phyloP scores from a whole-genome alignment of 92 coral and sea anemone genomes.

The Palythoa grandiflora region DNA sequence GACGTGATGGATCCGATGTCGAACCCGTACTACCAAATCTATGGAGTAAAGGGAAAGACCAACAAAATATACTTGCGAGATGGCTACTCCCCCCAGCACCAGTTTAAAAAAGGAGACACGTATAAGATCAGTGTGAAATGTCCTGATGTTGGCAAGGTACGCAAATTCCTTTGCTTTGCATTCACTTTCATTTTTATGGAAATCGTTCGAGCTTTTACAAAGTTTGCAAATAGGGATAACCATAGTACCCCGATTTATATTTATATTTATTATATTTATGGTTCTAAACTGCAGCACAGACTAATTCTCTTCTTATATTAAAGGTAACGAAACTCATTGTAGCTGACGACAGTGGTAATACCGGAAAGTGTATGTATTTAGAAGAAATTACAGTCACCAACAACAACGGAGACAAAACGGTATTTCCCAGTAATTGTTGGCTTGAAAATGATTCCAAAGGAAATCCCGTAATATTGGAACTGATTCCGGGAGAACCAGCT shows the following conservation, averaged over 20 bases:
- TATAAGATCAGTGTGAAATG: conserved; percentile 79
- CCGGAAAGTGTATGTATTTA: conserved; percentile 73
- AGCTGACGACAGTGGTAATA: conserved; percentile 74
- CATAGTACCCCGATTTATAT: neutral
- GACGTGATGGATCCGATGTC: conserved; percentile 84
- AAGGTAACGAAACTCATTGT: conserved; percentile 82
- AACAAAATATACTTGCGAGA: conserved; percentile 83
- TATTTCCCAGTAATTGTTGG: conserved; percentile 88
- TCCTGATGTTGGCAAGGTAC: conserved; percentile 89
- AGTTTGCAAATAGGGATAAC: neutral
- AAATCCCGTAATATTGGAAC: conserved; percentile 60
- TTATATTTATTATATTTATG: too few species aligned
- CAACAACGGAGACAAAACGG: conserved; percentile 69
- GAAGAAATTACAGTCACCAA: conserved; percentile 79
- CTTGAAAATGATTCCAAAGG: conserved; percentile 73
- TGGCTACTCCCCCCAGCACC: conserved; percentile 79
- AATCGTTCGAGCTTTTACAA: too few species aligned
- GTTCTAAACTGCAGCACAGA: neutral
- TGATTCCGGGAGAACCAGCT: conserved; percentile 80
- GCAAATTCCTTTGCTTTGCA: neutral
- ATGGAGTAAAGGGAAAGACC: conserved; percentile 81
- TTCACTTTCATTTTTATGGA: neutral
- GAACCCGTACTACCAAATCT: conserved; percentile 82
- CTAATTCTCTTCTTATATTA: neutral
- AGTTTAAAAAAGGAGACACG: conserved; percentile 78